Evolutionary conservation across 2,113 vertebrate species (phyloP), one percentile per base, ranked within the genome.

Genomic region (Lota lota): DNA sequence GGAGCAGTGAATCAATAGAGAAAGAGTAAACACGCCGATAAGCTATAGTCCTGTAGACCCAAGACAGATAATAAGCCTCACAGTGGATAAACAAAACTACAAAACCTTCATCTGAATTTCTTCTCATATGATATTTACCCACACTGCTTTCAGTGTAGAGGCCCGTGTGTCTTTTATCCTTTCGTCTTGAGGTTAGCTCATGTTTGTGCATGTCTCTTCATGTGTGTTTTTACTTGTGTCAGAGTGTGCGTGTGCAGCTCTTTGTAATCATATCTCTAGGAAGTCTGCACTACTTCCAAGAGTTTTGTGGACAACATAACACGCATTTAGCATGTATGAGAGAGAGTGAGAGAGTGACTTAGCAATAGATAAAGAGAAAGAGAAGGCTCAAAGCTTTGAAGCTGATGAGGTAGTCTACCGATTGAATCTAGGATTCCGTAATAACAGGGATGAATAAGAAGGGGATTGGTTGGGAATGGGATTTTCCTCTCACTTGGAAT

Each of bases 401-500:
- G 85, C 73, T 75, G 12, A 1, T 36, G 64, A 68, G 70, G 77
- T 74, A 72, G 81, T 68, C 67, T 76, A 63, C 83, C 24, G 85
- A 88, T 90, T 61, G 73, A 83, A 87, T 89, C 79, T 84, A 74
- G 81, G 78, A 71, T 66, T 67, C 73, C 75, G 47, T 67, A 72
- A 79, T 79, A 69, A 86, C 85, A 53, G 60, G 79, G 79, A 88
- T 88, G 80, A 89, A 82, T 70, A 69, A 74, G 68, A 20, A 66
- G 60, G 67, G 61, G 81, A 67, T 75, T 73, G 82, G 56, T 73
- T 40, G 71, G 77, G 79, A 83, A 75, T 75, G 68, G 79, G 81
- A 84, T 85, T 81, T 87, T 78, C 59, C 68, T 68, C 66, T 61
- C 70, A 60, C 65, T 83, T 80, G 70, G 73, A 84, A 86, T 78